Base-by-base conservation (phyloP, 2,888 invertebrate species). In the Molanna angustata region DNA sequence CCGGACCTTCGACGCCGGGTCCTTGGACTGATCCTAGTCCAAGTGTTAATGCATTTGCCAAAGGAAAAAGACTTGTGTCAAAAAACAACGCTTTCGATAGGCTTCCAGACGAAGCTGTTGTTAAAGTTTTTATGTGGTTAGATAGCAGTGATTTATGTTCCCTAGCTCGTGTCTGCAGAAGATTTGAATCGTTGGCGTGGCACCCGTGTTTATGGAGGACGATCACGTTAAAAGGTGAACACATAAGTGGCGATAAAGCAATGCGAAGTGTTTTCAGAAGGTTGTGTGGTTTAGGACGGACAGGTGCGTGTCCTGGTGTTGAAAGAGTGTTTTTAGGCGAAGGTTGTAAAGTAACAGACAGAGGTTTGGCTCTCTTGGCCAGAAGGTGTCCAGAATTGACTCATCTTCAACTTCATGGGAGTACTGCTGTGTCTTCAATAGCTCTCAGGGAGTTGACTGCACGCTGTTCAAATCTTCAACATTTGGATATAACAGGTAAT, bases 401-500 rank as follows among this genome's bases (percentile, higher is more conserved):
- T 3, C 88, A 89, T 64, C 72, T 94, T 48, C 90, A 91, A 57
- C 75, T 92, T 46, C 88, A 88, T 56, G 85, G 84, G 1, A 88
- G 90, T 60, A 77, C 79, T 45, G 82, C 82, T 54, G 79, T 93
- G 62, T 86, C 89, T 45, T 90, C 91, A 62, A 79, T 84, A 40
- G 85, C 90, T 0, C 69, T 94, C 46, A 85, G 85, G 48, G 91
- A 93, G 61, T 79, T 92, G 6, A 81, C 88, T 49, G 85, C 89
- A 2, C 84, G 86, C 65, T 88, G 92, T 67, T 80, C 83, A 58
- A 89, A 89, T 68, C 72, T 94, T 52, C 87, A 90, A 70, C 90
- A 91, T 70, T 80, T 94, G 43, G 91, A 93, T 71, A 80, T 92
- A 17, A 89, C 91, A 59, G 91, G 90, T 90, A 67, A 73, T 70